Conservation (phyloP, 2,797 vertebrate genomes). For the Epinephelus coioides region DNA sequence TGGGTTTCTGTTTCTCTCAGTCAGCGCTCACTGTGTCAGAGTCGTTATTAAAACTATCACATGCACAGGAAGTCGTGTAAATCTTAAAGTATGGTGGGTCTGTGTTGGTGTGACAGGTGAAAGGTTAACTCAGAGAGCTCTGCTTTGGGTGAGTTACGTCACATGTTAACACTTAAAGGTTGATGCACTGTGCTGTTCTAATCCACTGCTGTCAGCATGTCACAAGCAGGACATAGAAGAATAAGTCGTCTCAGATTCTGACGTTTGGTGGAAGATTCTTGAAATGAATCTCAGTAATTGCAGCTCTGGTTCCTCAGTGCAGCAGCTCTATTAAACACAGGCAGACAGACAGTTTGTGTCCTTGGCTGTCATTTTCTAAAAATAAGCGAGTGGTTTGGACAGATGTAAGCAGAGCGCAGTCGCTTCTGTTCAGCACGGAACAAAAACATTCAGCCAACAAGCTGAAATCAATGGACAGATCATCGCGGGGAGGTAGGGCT, state of each 20-base stretch:
- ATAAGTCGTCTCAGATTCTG: neutral
- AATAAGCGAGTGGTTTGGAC: neutral
- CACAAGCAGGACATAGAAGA: neutral
- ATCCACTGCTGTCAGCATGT: neutral
- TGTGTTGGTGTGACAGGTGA: no score
- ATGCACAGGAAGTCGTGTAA: no score
- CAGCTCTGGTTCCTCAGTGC: neutral
- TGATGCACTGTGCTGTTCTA: neutral
- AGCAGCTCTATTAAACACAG: neutral
- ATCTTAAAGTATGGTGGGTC: no score
- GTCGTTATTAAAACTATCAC: no score
- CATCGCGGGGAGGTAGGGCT: no score
- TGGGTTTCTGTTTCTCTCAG: no score
- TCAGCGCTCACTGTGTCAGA: no score
- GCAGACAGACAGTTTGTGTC: neutral
- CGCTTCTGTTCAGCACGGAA: neutral
- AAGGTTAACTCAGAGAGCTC: neutral
- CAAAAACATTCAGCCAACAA: no score
- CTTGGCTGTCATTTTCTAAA: conserved; percentile 3
- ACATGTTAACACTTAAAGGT: neutral
- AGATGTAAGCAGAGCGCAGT: neutral
- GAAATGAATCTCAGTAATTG: neutral
- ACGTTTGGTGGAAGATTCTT: neutral
- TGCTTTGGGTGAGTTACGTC: neutral
- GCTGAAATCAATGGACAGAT: no score